Conservation (phyloP, 2,113 vertebrate species). For the Neolamprologus brichardi region DNA sequence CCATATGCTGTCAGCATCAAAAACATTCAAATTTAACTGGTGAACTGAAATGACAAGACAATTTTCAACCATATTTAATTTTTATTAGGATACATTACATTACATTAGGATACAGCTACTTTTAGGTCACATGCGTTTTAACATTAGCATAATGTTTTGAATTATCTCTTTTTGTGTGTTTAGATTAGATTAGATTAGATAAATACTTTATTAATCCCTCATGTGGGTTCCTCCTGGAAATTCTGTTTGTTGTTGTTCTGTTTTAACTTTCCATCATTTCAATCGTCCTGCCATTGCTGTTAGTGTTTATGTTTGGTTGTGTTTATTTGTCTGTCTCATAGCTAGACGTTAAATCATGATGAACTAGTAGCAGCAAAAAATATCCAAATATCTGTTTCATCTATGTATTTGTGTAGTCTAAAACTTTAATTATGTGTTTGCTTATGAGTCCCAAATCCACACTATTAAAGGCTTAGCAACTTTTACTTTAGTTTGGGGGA, state of each 20-base stretch:
- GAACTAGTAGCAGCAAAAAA: neutral
- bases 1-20: neutral
- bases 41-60: neutral
- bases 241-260: neutral
- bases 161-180: neutral
- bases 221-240: neutral
- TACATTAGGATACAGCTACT: neutral
- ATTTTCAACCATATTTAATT: neutral
- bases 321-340: neutral
- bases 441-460: neutral
- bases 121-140: neutral
- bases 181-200: neutral
- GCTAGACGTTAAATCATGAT: neutral
- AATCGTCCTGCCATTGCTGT: neutral
- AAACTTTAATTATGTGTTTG: neutral
- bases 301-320: neutral
- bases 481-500: neutral
- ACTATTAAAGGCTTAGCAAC: neutral
- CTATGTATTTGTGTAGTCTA: neutral
- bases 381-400: neutral
- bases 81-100: neutral
- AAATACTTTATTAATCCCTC: neutral
- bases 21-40: neutral
- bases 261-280: neutral
- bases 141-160: neutral